Base-by-base conservation (phyloP, 2,797 vertebrate genomes). In the Nyctalus aviator region DNA sequence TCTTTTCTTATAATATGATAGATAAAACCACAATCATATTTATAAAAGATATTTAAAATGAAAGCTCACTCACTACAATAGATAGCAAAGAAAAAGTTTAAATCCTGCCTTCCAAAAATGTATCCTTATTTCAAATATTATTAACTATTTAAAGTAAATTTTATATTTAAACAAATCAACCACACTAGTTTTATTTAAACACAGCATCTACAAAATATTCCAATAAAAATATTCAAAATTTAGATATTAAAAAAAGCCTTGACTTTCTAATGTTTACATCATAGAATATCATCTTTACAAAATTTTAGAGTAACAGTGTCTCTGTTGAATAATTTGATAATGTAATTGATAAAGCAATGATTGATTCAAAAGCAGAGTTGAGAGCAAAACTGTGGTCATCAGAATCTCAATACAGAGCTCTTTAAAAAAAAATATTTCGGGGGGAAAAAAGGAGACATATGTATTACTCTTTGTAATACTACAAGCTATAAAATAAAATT, bases 201-300 rank as follows among this genome's bases (percentile, higher is more conserved):
- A 90, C 71, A 35, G 25, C 13, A 71, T 2, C 4, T 57, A 4
- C 2, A 53, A 15, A 13, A 69, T 35, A 91, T 25, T 84, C 10
- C 77, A 95, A 11, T 79, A 90, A 81, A 85, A 93, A 88, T 84
- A 94, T 48, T 77, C 6, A 88, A 93, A 94, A 48, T 35, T 62
- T 82, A 64, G n/a, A 68, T 59, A 55, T 30, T 83, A 89, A 53
- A 76, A 69, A 53, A 69, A 91, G 18, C 30, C 11, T 93, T 84
- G n/a, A 78, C 11, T 76, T 93, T 86, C 23, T 66, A 62, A 86
- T 79, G 62, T 94, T 68, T 64, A 18, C 41, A 73, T 50, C 2
- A 86, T 4, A 86, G 6, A 30, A 3, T 37, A 48, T 59, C 27
- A 57, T 55, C 11, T 76, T 92, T 64, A 35, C 3, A 59, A 79